Percentiles rank a stretch among this genome's conserved stretches.
phyloP scores from a whole-genome alignment of 2,113 vertebrate genomes.

The Paramisgurnus dabryanus region DNA sequence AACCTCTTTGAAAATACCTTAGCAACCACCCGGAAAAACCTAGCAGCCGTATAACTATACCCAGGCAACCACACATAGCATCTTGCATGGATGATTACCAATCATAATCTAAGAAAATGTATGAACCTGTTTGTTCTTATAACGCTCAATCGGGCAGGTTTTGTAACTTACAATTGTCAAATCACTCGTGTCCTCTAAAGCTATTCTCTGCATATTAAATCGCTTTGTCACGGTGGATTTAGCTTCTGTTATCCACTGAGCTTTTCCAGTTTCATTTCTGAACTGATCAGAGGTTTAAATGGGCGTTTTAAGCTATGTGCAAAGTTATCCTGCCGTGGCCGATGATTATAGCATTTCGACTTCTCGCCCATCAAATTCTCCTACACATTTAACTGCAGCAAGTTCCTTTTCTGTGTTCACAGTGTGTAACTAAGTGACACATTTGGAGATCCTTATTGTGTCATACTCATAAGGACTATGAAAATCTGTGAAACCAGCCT shows the following conservation, averaged over 20 bases:
- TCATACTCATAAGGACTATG: background rate
- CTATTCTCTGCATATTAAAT: conserved; percentile 23
- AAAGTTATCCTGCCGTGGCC: background rate
- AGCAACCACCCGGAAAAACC: too few species aligned
- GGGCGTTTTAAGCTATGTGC: background rate
- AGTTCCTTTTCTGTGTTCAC: background rate
- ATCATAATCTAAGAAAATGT: too few species aligned
- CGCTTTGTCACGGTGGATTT: background rate
- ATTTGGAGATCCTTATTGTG: background rate
- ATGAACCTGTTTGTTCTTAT: background rate
- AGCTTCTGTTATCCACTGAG: background rate
- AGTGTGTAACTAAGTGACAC: background rate
- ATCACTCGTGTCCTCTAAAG: background rate
- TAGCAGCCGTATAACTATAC: too few species aligned
- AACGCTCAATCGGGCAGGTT: conserved; percentile 11
- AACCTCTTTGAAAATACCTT: too few species aligned
- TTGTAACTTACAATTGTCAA: conserved; percentile 1
- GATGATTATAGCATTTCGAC: conserved; percentile 1
- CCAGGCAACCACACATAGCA: too few species aligned
- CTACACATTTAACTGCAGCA: background rate
- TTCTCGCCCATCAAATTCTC: background rate
- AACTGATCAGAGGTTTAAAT: background rate
- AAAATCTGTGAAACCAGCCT: background rate
- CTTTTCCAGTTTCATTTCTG: background rate
- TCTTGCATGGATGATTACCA: too few species aligned